Percentiles rank a stretch among this genome's conserved stretches.
phyloP scores from a whole-genome alignment of 2,113 vertebrate species.

The Crotalus tigris region DNA sequence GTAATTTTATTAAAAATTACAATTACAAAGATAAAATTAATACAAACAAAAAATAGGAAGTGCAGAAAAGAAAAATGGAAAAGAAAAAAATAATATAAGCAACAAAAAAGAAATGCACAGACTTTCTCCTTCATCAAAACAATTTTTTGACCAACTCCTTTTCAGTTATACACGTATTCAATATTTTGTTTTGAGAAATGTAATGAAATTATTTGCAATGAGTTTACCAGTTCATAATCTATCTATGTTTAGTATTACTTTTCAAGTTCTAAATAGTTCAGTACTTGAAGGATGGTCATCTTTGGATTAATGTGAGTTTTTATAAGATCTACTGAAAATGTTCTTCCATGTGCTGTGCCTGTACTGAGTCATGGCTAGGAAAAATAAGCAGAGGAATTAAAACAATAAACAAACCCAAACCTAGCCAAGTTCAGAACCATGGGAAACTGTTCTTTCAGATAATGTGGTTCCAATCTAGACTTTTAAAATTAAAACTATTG shows the following conservation, averaged over 20 bases:
- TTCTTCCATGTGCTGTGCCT: not conserved
- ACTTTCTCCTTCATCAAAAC: not conserved
- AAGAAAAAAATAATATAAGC: not conserved
- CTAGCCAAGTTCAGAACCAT: not conserved
- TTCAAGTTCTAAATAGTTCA: not conserved
- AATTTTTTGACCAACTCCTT: not conserved
- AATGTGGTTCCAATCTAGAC: not conserved
- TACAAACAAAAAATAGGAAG: not conserved
- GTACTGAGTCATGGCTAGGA: not conserved
- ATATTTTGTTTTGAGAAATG: not conserved
- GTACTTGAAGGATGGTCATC: not conserved
- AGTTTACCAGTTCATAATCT: not conserved
- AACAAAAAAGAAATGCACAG: not conserved
- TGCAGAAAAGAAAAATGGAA: not conserved
- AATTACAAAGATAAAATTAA: not conserved
- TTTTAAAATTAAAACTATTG: not conserved
- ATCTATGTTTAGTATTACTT: not conserved
- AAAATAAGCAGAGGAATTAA: not conserved
- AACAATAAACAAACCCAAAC: not conserved
- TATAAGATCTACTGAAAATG: not conserved
- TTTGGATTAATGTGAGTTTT: not conserved
- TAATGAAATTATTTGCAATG: not conserved
- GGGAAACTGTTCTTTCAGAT: not conserved
- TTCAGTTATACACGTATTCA: not conserved
- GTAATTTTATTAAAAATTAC: not conserved